Conservation (phyloP, 2,797 vertebrate species). For the Malacoctenus gilli region DNA sequence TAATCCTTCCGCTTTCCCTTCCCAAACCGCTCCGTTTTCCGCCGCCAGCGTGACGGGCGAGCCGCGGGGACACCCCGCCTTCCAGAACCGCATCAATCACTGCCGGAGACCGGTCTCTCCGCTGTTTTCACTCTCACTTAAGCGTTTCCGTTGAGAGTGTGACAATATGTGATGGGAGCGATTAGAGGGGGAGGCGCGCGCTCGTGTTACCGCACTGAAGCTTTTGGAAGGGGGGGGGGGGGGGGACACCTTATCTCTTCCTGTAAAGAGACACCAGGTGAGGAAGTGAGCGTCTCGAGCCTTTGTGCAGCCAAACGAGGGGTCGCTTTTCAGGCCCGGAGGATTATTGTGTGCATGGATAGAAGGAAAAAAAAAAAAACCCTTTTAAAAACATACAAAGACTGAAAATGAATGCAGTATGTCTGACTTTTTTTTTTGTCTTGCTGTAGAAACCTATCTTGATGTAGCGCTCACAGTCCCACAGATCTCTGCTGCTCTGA, state of each 20-base stretch:
- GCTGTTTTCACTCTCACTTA: constrained; percentile 41
- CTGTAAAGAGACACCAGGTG: constrained; percentile 72
- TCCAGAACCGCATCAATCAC: constrained; percentile 36
- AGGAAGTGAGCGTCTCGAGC: constrained; percentile 67
- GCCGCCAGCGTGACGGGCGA: too few species aligned
- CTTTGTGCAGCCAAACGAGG: constrained; percentile 59
- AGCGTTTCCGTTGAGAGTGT: constrained; percentile 58
- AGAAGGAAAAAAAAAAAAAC: background rate
- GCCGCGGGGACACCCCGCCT: constrained; percentile 14
- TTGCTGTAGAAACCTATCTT: too few species aligned
- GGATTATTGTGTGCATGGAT: constrained; percentile 27
- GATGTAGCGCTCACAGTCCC: too few species aligned
- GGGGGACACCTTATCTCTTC: constrained; percentile 73
- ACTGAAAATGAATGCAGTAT: too few species aligned
- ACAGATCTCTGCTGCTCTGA: too few species aligned
- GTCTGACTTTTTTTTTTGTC: background rate
- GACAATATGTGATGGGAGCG: constrained; percentile 62
- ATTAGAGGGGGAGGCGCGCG: constrained; percentile 53
- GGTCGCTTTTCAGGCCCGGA: constrained; percentile 46
- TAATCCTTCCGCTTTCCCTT: constrained; percentile 9
- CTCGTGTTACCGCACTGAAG: constrained; percentile 71
- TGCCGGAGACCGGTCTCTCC: constrained; percentile 13
- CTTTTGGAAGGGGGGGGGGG: constrained; percentile 65
- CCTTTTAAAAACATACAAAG: too few species aligned
- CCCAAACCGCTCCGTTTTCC: too few species aligned